Base-by-base conservation (phyloP, 2,797 vertebrate species). In the Allobates femoralis region DNA sequence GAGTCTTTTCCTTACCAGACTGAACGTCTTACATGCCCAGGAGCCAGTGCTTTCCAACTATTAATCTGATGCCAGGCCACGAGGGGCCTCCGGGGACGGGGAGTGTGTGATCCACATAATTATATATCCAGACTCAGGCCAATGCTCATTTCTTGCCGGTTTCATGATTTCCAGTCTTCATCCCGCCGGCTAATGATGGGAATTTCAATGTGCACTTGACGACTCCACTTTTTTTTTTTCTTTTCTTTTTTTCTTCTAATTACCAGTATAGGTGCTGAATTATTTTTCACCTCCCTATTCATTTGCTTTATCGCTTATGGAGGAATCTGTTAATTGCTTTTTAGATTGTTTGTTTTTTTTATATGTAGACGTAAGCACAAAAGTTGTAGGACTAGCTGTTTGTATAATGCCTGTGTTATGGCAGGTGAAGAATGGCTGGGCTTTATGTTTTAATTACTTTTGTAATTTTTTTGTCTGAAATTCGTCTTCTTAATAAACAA, bases 81-180 rank as follows among this genome's bases (percentile, higher is more conserved):
- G 32, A 81, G 18, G 46, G 58, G 51, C 46, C 46, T 41, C 58
- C 19, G 8, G 67, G 78, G 78, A 64, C 11, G 41, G n/a, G 28
- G 7, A 73, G 37, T 21, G n/a, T 81, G 78, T 75, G 55, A 86
- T 86, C 53, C 53, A 28, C 67, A 81, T 81, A 75, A 85, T 85
- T 56, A 46, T 69, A 34, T 28, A 60, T n/a, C 32, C 30, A 53
- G 60, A 53, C 51, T 18, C 34, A 26, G 30, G 28, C 51, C 80
- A 73, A 58, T 53, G 51, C n/a, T 55, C 30, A 55, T 69, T 46
- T 62, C 62, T 69, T 8, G 21, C 66, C 5, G 46, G 62, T 32
- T 30, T 26, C 28, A 11, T 67, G 60, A 14, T 81, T 51, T 51
- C 18, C 41, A 56, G 28, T 11, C 51, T 19, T 79, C 34, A 26